phyloP scores from a whole-genome alignment of 2,797 vertebrate species.

The Spinibarbus caldwelli region DNA sequence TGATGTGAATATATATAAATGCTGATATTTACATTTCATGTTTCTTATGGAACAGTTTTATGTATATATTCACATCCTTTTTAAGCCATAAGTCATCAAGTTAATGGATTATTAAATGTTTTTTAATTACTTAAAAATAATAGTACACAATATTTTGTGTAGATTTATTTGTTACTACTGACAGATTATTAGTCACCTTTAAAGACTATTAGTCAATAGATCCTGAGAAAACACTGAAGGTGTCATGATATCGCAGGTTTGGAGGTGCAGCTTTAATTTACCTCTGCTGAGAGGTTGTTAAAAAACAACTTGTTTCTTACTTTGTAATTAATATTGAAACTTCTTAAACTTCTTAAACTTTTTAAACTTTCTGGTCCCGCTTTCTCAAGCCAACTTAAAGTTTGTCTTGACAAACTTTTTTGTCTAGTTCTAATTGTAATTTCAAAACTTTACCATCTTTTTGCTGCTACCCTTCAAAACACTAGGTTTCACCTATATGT shows the following conservation, averaged over 20 bases:
- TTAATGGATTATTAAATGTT: background rate
- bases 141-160: background rate
- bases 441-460: too few species aligned
- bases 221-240: background rate
- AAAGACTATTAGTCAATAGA: background rate
- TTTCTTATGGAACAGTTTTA: background rate
- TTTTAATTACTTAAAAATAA: background rate
- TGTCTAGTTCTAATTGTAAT: too few species aligned
- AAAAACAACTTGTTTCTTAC: background rate
- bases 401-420: too few species aligned
- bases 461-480: too few species aligned
- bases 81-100: background rate
- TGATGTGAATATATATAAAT: background rate
- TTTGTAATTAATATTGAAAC: too few species aligned
- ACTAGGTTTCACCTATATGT: too few species aligned
- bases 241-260: background rate
- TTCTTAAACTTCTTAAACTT: too few species aligned
- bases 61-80: background rate
- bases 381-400: too few species aligned
- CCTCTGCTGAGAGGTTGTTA: slow-evolving; percentile 3
- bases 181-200: background rate
- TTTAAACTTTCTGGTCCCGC: too few species aligned
- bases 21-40: background rate
- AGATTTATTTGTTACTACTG: background rate
- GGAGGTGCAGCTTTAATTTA: background rate